These are phyloP conservation scores for Corvus hawaiiensis DNA, from an alignment of 2,113 vertebrate genomes.

Conservation along the genomic window DNA sequence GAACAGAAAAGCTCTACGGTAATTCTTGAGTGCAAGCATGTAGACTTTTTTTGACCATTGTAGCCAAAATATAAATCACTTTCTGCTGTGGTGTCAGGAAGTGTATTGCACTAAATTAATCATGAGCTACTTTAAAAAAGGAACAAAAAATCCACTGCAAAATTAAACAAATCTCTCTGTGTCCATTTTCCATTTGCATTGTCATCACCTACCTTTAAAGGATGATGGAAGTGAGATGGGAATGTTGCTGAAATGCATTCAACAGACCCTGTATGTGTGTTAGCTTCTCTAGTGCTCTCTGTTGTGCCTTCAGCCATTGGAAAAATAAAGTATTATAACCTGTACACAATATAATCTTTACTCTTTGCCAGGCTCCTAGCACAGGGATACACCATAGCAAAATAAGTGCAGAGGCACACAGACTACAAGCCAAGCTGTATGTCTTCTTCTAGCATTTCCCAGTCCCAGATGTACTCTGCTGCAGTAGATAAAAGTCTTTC, in stretches of 20 bases:
- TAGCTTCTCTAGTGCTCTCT: not conserved
- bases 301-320: not conserved
- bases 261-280: not conserved
- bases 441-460: not conserved
- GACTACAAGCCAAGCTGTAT: not conserved
- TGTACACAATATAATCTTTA: not conserved
- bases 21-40: not conserved
- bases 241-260: not conserved
- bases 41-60: not conserved
- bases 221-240: constrained; percentile 5
- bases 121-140: constrained; percentile 31
- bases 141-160: constrained; percentile 28
- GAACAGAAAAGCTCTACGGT: not conserved
- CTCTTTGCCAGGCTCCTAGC: not conserved
- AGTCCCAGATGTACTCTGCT: not conserved
- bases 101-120: constrained; percentile 56
- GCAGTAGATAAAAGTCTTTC: not conserved
- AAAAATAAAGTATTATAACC: not conserved
- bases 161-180: constrained; percentile 55
- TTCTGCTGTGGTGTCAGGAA: constrained; percentile 23
- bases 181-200: constrained; percentile 53
- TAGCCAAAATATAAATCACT: constrained; percentile 51
- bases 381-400: not conserved
- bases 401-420: not conserved
- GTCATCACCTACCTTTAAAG: constrained; percentile 59